phyloP scores from a whole-genome alignment of 2,888 invertebrate species.

The Heliconius ismenius region DNA sequence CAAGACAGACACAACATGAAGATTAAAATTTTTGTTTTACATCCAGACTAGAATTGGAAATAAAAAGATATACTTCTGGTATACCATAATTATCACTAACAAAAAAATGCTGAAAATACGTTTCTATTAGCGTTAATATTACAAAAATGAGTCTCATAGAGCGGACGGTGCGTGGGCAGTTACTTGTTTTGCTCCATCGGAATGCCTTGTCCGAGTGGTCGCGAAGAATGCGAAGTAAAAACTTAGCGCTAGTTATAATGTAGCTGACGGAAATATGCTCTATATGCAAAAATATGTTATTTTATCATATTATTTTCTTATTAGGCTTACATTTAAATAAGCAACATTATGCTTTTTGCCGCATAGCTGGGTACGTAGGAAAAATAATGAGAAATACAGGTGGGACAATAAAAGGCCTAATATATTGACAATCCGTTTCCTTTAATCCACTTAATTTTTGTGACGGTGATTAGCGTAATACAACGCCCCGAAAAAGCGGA shows the following conservation, averaged over 20 bases:
- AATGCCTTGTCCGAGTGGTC: conserved; percentile 52
- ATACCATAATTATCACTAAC: neutral
- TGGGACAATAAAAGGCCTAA: too few relatives aligned
- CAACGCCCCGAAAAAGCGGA: too few relatives aligned
- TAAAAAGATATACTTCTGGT: neutral
- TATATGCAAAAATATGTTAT: conserved; percentile 41
- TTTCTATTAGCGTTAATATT: conserved; percentile 35
- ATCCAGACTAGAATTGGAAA: neutral
- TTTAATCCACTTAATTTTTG: too few relatives aligned
- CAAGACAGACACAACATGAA: too few relatives aligned
- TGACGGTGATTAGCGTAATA: too few relatives aligned
- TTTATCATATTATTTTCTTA: too few relatives aligned
- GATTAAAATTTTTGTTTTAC: too few relatives aligned
- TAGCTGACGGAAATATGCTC: conserved; percentile 51
- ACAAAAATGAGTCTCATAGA: conserved; percentile 39
- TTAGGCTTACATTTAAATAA: too few relatives aligned
- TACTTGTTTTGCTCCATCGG: conserved; percentile 53
- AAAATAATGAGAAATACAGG: too few relatives aligned
- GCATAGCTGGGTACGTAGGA: too few relatives aligned
- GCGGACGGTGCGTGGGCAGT: conserved; percentile 43
- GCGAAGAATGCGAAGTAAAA: conserved; percentile 66
- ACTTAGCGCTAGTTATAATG: conserved; percentile 56
- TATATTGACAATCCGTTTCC: too few relatives aligned
- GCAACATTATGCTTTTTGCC: too few relatives aligned
- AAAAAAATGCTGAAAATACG: conserved; percentile 2